A percentile compares a stretch with the other conserved stretches of the same genome.
Evolutionary conservation across 1,140 invertebrate genomes (phyloP).

Genomic region (Rhizoglyphus robini): DNA sequence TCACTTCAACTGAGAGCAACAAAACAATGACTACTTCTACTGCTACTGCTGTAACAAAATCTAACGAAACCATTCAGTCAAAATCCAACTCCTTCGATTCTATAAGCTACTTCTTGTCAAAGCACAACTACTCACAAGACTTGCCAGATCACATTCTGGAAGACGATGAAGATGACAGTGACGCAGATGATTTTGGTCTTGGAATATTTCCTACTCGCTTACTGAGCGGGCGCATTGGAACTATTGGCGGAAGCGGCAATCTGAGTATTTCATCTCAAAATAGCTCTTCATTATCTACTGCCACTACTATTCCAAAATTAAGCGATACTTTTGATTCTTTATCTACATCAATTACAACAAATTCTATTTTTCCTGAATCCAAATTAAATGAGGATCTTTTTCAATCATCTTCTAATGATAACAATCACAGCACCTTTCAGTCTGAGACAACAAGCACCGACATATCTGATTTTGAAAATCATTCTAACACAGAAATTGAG

Average conservation of each 20-base stretch:
- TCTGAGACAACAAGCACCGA: too few relatives aligned
- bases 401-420: not conserved
- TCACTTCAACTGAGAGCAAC: not conserved
- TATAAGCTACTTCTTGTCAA: not conserved
- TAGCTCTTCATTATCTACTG: not conserved
- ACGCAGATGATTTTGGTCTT: not conserved
- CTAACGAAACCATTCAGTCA: not conserved
- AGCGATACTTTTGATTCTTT: too few relatives aligned
- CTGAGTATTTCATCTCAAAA: not conserved
- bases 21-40: not conserved
- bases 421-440: too few relatives aligned
- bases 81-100: not conserved
- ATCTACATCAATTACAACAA: too few relatives aligned
- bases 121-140: constrained; percentile 1
- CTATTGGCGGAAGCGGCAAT: not conserved
- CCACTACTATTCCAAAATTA: too few relatives aligned
- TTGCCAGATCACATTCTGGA: constrained; percentile 11
- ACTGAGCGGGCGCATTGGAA: constrained; percentile 1
- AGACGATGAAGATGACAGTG: constrained; percentile 6
- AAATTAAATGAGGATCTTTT: not conserved
- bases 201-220: not conserved
- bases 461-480: too few relatives aligned
- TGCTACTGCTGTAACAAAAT: not conserved
- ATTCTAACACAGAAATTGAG: too few relatives aligned
- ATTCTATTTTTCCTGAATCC: too few relatives aligned